Conservation (phyloP, 2,113 vertebrate species). For the Sisor rabdophorus region DNA sequence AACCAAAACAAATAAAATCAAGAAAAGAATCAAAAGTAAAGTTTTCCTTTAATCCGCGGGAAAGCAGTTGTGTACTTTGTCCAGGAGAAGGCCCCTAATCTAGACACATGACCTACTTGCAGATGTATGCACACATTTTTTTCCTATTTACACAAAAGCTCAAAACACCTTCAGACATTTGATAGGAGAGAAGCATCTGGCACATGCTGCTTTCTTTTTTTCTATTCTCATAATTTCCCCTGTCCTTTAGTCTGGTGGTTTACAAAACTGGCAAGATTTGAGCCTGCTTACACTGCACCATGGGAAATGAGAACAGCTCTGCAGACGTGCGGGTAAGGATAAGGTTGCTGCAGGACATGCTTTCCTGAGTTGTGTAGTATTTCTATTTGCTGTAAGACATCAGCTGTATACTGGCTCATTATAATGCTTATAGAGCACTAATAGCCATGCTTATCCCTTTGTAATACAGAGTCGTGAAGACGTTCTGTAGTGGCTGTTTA, state of each 20-base stretch:
- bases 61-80: constrained; percentile 52
- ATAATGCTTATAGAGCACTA: constrained; percentile 4
- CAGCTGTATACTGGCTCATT: not conserved
- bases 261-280: constrained; percentile 49
- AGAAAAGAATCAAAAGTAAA: not conserved
- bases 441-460: constrained; percentile 10
- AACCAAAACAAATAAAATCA: no score
- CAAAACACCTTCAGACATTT: constrained; percentile 53
- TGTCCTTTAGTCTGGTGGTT: constrained; percentile 37
- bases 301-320: constrained; percentile 75
- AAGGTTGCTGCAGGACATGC: constrained; percentile 21
- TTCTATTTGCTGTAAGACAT: not conserved
- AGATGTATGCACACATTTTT: constrained; percentile 36
- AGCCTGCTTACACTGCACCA: constrained; percentile 54
- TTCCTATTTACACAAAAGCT: constrained; percentile 47
- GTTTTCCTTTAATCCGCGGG: constrained; percentile 12
- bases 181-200: constrained; percentile 26
- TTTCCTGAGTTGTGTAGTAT: constrained; percentile 10
- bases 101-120: constrained; percentile 46
- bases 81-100: constrained; percentile 45
- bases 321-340: constrained; percentile 65
- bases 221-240: constrained; percentile 22
- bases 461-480: constrained; percentile 1
- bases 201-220: not conserved
- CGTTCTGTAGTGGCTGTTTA: constrained; percentile 30